Base-by-base conservation (phyloP, 1,140 invertebrate species). In the Sitobion miscanthi region DNA sequence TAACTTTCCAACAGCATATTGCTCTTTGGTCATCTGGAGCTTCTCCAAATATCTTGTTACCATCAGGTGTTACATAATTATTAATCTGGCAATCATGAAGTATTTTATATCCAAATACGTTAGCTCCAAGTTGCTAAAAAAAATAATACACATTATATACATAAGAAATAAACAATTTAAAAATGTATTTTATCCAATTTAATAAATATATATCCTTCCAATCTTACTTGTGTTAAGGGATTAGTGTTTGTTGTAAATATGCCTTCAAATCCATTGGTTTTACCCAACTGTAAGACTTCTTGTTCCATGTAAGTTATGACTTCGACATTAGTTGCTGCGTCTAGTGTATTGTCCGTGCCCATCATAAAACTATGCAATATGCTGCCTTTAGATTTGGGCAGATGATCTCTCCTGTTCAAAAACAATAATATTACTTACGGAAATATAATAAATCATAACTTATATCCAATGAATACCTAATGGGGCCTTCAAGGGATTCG, bases 211-310 rank as follows among this genome's bases (percentile, higher is more conserved):
- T 14, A 45, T 83, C 54, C 25, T 47, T 62, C 52, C 35, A 35
- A 57, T 94, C 93, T 95, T 96, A 97, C 97, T 96, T 97, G 97
- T 47, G 98, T 98, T 30, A 98, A 95, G 0, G 97, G 97, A 95
- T 97, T 98, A 14, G 98, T 98, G 94, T 98, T 98, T 4, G 97
- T 98, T 1, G 98, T 98, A 93, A 98, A 97, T 42, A 98, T 97
- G 2, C 97, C 97, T 6, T 95, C 95, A 94, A 97, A 98, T 21
- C 96, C 95, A 94, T 96, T 96, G 17, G 95, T 95, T 92, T 96
- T 96, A 0, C 97, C 97, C 9, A 98, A 94, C 54, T 96, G 95
- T 85, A 98, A 95, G 52, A 97, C 96, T 94, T 97, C 96, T 77
- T 97, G 96, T 95, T 98, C 98, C 96, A 98, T 97, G 86, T 96